These are phyloP conservation scores for Lophotis ruficrista DNA, from an alignment of 2,113 vertebrate genomes.

Conservation along the genomic window DNA sequence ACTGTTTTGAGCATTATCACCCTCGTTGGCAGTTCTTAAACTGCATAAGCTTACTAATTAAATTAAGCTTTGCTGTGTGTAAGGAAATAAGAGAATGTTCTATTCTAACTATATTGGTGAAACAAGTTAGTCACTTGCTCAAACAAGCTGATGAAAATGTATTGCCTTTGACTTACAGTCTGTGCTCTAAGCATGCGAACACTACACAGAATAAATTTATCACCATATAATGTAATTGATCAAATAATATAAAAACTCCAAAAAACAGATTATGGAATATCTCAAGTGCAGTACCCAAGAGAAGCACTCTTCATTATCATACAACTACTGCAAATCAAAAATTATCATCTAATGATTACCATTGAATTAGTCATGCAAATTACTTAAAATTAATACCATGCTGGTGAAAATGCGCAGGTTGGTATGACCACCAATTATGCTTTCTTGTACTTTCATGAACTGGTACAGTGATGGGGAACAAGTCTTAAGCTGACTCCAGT, in stretches of 20 bases:
- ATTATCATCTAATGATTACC: background rate
- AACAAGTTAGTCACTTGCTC: background rate
- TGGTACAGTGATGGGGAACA: background rate
- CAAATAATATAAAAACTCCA: background rate
- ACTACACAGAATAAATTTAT: background rate
- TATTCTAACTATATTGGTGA: background rate
- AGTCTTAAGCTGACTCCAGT: background rate
- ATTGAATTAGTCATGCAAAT: background rate
- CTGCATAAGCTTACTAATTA: background rate
- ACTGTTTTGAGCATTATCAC: background rate
- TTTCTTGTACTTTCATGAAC: background rate
- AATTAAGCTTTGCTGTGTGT: background rate
- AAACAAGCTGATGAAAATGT: background rate
- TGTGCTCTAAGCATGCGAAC: background rate
- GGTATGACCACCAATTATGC: background rate
- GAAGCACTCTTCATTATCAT: background rate
- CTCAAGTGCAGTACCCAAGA: background rate
- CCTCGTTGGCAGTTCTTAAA: background rate
- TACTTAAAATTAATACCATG: background rate
- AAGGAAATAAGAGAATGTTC: conserved; percentile 1
- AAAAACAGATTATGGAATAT: background rate
- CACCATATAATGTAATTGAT: background rate
- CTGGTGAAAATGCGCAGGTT: background rate
- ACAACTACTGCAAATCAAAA: background rate
- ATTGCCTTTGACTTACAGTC: background rate